These are phyloP conservation scores for Balanococcus diminutus DNA, from an alignment of 2,888 invertebrate genomes.

Conservation along the genomic window DNA sequence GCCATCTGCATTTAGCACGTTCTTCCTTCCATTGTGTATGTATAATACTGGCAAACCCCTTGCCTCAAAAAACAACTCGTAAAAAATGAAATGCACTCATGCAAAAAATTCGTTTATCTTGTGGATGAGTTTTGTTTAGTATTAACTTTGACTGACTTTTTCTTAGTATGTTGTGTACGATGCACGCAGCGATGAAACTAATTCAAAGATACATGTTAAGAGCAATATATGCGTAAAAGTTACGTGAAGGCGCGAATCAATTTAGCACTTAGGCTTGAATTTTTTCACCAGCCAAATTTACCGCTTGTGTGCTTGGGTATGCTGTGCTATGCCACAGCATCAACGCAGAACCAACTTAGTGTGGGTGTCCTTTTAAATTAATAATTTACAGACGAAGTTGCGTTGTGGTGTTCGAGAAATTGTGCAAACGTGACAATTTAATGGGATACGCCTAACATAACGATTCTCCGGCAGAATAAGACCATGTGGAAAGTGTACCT, in stretches of 20 bases:
- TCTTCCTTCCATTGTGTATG: no score
- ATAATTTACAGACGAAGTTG: neutral
- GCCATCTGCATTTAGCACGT: no score
- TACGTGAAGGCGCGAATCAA: constrained; percentile 7
- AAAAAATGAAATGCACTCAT: constrained; percentile 11
- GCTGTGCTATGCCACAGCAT: neutral
- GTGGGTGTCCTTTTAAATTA: neutral
- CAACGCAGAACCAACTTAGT: no score
- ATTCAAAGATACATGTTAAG: neutral
- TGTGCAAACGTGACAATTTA: neutral
- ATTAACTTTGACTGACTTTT: constrained; percentile 6
- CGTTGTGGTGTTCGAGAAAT: neutral
- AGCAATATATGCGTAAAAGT: neutral
- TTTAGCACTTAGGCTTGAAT: constrained; percentile 20
- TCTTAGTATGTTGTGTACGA: neutral
- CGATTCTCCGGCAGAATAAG: no score
- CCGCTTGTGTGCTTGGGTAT: neutral
- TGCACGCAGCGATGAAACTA: neutral
- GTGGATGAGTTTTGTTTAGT: neutral
- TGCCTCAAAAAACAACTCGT: neutral
- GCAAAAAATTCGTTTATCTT: constrained; percentile 20
- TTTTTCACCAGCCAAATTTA: neutral
- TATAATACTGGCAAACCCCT: no score
- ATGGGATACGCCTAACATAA: neutral
- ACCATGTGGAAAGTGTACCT: no score